Evolutionary conservation across 1,140 invertebrate species (phyloP), one percentile per base, ranked within the genome.

Genomic region (Neomicropteryx cornuta): DNA sequence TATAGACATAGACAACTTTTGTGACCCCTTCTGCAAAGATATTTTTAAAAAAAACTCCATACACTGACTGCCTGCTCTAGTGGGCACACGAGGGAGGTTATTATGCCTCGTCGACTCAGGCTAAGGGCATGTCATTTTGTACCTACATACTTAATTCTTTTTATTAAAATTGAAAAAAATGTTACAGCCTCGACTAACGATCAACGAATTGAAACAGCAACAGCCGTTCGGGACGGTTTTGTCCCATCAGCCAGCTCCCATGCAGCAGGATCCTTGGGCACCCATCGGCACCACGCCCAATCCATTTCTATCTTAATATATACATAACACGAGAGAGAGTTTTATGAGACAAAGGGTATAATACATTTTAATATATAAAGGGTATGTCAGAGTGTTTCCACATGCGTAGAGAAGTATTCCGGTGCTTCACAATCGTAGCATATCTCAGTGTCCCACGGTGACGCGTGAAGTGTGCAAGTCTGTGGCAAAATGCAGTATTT

Each of bases 181-280:
- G 29, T 49, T 46, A 2, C 52, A 66, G 61, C 56, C 57, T 5
- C 51, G 54, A 29, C 41, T 60, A 4, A 54, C 60, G 3, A 66
- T 66, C 38, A 66, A 66, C 47, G 63, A 66, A 47, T 47, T 65
- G 32, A 63, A 63, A 36, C 61, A 63, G 42, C 63, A 64, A 42
- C 61, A 62, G 36, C 52, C 58, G 52, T 57, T 61, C 0, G 41
- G 57, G 13, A 50, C 50, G 33, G 52, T 46, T 21, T 18, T 29
- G 11, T 36, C 47, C 20, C 21, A 42, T 18, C 45, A 50, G 45
- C 53, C 50, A 41, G 44, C 45, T 37, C 35, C 45, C 4, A 41
- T 43, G 42, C 38, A 38, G 35, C 45, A 45, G 23, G 36, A 38
- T 18, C 17, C 42, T 32, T 5, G 49, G 23, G 42, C 49, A 20